These are phyloP conservation scores for Discoglossus pictus DNA, from an alignment of 2,797 vertebrate species.

Conservation along the genomic window DNA sequence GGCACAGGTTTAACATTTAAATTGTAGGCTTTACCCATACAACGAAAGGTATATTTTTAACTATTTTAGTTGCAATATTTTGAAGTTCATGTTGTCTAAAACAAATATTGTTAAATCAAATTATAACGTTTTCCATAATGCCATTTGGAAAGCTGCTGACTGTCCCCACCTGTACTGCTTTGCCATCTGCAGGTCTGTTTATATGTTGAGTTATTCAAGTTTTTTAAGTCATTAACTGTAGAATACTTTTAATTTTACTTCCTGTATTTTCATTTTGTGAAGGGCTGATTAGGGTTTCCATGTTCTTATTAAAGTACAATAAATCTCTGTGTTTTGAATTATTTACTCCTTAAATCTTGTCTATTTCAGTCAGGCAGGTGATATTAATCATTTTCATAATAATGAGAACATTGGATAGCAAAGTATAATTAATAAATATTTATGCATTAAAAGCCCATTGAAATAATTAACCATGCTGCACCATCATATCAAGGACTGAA, in stretches of 20 bases:
- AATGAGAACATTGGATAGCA: too few relatives aligned
- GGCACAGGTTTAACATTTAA: constrained; percentile 14
- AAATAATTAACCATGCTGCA: too few relatives aligned
- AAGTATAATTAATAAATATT: too few relatives aligned
- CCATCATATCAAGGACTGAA: too few relatives aligned
- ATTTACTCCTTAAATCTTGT: background rate
- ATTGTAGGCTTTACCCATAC: background rate
- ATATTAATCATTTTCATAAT: too few relatives aligned
- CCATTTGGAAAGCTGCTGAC: constrained; percentile 63
- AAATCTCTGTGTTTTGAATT: constrained; percentile 53
- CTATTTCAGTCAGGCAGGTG: too few relatives aligned
- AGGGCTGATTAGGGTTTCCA: constrained; percentile 65
- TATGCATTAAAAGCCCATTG: too few relatives aligned
- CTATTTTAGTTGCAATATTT: constrained; percentile 16
- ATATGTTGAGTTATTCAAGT: constrained; percentile 75
- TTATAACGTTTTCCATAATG: constrained; percentile 67
- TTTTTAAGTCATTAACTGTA: constrained; percentile 85
- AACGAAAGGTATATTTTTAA: constrained; percentile 26
- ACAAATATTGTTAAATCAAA: constrained; percentile 65
- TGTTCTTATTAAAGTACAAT: constrained; percentile 70
- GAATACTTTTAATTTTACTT: constrained; percentile 68
- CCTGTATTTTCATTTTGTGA: constrained; percentile 71
- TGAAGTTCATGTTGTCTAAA: constrained; percentile 9
- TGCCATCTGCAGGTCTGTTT: constrained; percentile 79
- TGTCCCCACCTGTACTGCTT: constrained; percentile 74